Percentiles rank a stretch among this genome's conserved stretches.
Evolutionary conservation across 2,113 vertebrate genomes (phyloP).

Genomic region (Phocoena sinus): DNA sequence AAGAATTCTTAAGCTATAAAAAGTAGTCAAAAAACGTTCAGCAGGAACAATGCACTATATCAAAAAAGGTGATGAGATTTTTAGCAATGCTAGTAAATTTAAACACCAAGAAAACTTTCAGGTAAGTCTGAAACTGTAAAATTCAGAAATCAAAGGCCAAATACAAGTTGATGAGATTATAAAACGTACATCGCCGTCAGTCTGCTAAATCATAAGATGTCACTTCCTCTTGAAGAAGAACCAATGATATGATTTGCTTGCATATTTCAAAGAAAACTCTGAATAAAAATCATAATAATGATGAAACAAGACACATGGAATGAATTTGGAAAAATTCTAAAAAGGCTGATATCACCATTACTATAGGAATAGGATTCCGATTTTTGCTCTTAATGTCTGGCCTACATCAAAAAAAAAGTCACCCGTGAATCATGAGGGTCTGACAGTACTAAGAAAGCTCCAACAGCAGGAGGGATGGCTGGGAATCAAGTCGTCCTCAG

Average conservation of each 20-base stretch:
- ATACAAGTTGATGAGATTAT: slow-evolving; percentile 34
- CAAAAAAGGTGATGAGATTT: slow-evolving; percentile 22
- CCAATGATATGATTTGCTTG: slow-evolving; percentile 52
- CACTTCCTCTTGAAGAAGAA: slow-evolving; percentile 64
- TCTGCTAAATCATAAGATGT: slow-evolving; percentile 33
- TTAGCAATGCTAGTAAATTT: not conserved
- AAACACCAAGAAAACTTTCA: slow-evolving; percentile 61
- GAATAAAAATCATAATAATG: slow-evolving; percentile 69
- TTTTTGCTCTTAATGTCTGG: slow-evolving; percentile 56
- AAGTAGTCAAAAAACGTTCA: not conserved
- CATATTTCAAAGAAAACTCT: slow-evolving; percentile 61
- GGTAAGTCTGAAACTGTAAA: slow-evolving; percentile 47
- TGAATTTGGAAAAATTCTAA: slow-evolving; percentile 74
- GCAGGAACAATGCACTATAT: not conserved
- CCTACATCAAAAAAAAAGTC: slow-evolving; percentile 39
- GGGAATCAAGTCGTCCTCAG: slow-evolving; percentile 26
- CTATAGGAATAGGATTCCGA: slow-evolving; percentile 56
- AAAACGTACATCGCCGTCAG: slow-evolving; percentile 17
- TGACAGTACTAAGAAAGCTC: not conserved
- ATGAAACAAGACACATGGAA: slow-evolving; percentile 75
- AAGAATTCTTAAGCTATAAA: slow-evolving; percentile 28
- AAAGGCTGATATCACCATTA: slow-evolving; percentile 60
- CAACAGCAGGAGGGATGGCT: slow-evolving; percentile 22
- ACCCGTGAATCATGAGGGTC: slow-evolving; percentile 46
- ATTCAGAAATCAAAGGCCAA: slow-evolving; percentile 64